Evolutionary conservation across 2,888 invertebrate species (phyloP).

Genomic region (Rhimphoctona megacephalus): DNA sequence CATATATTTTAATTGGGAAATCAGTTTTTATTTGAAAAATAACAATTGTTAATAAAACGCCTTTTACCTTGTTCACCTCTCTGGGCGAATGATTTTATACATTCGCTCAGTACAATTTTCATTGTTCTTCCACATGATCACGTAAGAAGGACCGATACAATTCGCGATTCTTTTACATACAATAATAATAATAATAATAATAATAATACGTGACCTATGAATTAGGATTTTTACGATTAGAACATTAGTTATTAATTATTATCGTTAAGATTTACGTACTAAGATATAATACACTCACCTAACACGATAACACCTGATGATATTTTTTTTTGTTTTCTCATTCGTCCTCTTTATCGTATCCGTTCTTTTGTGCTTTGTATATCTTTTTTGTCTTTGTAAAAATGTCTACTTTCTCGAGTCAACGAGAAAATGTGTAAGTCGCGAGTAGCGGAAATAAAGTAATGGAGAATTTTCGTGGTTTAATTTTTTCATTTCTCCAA

Average conservation of each 20-base stretch:
- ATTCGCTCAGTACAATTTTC: too few species aligned
- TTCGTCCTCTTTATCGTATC: constrained; percentile 20
- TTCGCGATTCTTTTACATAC: constrained; percentile 57
- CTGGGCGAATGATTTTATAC: too few species aligned
- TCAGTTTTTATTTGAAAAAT: too few species aligned
- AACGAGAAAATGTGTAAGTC: constrained; percentile 59
- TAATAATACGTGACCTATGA: constrained; percentile 63
- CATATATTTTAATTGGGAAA: not conserved
- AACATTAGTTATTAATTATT: constrained; percentile 80
- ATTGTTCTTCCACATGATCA: not conserved
- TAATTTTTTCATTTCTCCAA: not conserved
- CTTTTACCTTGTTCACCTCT: not conserved
- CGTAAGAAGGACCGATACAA: constrained; percentile 45
- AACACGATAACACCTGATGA: constrained; percentile 79
- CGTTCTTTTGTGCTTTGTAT: constrained; percentile 28
- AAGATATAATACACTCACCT: constrained; percentile 82
- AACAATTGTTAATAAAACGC: not conserved
- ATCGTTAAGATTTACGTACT: constrained; percentile 79
- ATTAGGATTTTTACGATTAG: constrained; percentile 74
- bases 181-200: constrained; percentile 64
- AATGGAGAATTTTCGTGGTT: constrained; percentile 15
- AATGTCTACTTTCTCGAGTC: constrained; percentile 69
- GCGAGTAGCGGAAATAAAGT: constrained; percentile 29
- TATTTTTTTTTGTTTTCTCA: constrained; percentile 68
- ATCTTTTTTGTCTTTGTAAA: constrained; percentile 73